phyloP scores from a whole-genome alignment of 2,113 vertebrate species.

The Galbula dea region DNA sequence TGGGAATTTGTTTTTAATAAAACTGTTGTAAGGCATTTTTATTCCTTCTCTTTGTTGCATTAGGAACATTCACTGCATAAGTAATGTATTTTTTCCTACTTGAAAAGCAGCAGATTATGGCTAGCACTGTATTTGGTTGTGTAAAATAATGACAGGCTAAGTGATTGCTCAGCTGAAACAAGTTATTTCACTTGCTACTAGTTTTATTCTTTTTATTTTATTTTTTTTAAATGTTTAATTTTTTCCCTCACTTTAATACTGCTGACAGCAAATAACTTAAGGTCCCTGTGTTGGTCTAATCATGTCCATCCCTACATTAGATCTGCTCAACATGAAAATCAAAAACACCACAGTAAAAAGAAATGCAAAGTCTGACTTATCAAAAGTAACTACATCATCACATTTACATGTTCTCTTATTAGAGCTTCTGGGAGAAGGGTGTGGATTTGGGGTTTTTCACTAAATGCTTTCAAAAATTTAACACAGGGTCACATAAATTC shows the following conservation, averaged over 20 bases:
- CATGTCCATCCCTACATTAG: not conserved
- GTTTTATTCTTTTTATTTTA: not conserved
- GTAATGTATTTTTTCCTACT: slow-evolving; percentile 75
- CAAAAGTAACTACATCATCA: not conserved
- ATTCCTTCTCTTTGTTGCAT: slow-evolving; percentile 82
- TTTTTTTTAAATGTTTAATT: not conserved
- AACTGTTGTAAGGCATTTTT: slow-evolving; percentile 81
- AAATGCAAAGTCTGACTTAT: not conserved
- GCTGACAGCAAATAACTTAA: not conserved
- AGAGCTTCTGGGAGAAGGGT: not conserved
- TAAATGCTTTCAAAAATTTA: not conserved
- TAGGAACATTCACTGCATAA: slow-evolving; percentile 80
- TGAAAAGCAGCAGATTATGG: slow-evolving; percentile 76
- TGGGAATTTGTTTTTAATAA: slow-evolving; percentile 89
- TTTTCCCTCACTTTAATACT: not conserved
- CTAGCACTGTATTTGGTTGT: slow-evolving; percentile 52
- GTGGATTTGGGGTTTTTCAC: not conserved
- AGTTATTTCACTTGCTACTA: slow-evolving; percentile 37
- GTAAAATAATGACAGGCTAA: slow-evolving; percentile 41
- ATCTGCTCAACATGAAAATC: not conserved
- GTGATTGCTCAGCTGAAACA: slow-evolving; percentile 52
- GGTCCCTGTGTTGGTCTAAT: not conserved
- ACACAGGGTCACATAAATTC: not conserved
- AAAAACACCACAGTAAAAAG: not conserved
- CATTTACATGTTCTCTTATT: not conserved